Percentiles rank a stretch among this genome's conserved stretches.
Conservation (phyloP, 2,888 invertebrate genomes). For the Cephus pygmeus region DNA sequence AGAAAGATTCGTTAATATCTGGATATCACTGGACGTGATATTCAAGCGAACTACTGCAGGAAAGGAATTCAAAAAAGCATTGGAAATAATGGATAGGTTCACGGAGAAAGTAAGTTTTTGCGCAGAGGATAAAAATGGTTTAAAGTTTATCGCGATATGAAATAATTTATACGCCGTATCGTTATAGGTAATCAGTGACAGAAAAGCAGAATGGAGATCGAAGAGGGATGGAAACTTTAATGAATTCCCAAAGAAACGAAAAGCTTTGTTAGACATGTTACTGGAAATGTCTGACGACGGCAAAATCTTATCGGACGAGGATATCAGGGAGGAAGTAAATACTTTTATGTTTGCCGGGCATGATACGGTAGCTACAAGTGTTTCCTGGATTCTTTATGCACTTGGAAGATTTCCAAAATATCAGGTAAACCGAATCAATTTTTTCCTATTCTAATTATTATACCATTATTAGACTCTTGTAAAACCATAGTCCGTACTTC, state of each 20-base stretch:
- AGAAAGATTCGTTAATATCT: constrained; percentile 66
- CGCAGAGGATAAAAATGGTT: neutral
- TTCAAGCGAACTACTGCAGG: constrained; percentile 67
- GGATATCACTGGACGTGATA: constrained; percentile 68
- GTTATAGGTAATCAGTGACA: constrained; percentile 48
- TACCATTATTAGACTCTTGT: constrained; percentile 3
- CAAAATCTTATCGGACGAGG: constrained; percentile 49
- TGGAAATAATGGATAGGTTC: constrained; percentile 68
- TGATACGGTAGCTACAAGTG: constrained; percentile 71
- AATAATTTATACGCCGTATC: neutral
- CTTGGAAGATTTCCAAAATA: constrained; percentile 68
- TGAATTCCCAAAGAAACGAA: constrained; percentile 43
- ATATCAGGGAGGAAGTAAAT: constrained; percentile 62
- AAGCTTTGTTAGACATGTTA: constrained; percentile 70
- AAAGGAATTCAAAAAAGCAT: constrained; percentile 63
- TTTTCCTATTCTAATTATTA: neutral
- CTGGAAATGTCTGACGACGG: constrained; percentile 66
- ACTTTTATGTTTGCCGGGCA: constrained; percentile 69
- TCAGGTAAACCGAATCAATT: constrained; percentile 53
- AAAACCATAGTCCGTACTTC: constrained; percentile 4
- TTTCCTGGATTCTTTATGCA: constrained; percentile 69
- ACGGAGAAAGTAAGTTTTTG: constrained; percentile 64
- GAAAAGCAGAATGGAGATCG: constrained; percentile 43
- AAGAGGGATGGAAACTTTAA: constrained; percentile 40
- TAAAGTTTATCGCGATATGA: neutral